Evolutionary conservation across 2,888 invertebrate species (phyloP).

Genomic region (Diarsia brunnea): DNA sequence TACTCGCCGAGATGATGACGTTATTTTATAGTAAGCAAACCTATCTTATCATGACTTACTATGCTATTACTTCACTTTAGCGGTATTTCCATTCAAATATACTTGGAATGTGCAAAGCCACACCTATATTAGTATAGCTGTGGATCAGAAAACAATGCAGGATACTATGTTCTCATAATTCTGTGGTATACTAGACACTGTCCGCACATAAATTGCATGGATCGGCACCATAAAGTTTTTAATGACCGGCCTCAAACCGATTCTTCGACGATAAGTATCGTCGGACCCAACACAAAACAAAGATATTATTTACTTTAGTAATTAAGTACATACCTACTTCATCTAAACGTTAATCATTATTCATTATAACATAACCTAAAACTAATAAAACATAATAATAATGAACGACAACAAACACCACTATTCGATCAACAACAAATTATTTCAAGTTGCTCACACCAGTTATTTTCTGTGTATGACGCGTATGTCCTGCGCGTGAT

Average conservation of each 20-base stretch:
- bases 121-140: constrained; percentile 1
- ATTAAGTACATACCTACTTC: neutral
- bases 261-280: neutral
- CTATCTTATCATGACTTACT: constrained; percentile 20
- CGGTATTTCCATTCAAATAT: constrained; percentile 20
- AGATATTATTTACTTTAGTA: neutral
- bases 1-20: neutral
- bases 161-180: neutral
- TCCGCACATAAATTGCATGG: neutral
- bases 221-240: neutral
- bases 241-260: too few relatives aligned
- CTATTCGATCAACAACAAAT: constrained; percentile 40
- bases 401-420: constrained; percentile 11
- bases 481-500: constrained; percentile 75
- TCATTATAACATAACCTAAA: constrained; percentile 20
- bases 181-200: neutral
- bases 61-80: constrained; percentile 5
- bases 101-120: constrained; percentile 1
- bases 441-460: constrained; percentile 29
- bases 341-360: constrained; percentile 11
- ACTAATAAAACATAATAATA: neutral
- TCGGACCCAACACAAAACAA: neutral
- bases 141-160: neutral
- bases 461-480: constrained; percentile 70
- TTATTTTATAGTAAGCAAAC: constrained; percentile 1